Evolutionary conservation across 2,113 vertebrate species (phyloP).

Genomic region (Mesitornis unicolor): DNA sequence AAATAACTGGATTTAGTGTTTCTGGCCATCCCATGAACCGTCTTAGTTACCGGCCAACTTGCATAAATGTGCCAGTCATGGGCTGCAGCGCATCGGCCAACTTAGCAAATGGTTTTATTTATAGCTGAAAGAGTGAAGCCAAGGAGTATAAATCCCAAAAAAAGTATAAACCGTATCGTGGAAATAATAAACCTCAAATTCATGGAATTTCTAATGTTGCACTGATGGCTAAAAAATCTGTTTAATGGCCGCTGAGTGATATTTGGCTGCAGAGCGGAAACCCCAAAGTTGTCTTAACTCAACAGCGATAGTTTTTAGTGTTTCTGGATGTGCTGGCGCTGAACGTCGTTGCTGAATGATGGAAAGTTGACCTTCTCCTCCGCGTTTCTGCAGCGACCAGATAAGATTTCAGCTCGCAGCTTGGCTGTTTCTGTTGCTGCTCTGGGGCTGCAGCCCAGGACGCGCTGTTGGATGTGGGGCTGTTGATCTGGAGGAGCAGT

Average conservation of each 20-base stretch:
- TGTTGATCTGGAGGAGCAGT: slow-evolving; percentile 30
- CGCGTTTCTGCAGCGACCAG: slow-evolving; percentile 48
- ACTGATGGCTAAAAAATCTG: slow-evolving; percentile 70
- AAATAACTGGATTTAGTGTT: slow-evolving; percentile 65
- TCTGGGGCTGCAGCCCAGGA: background rate
- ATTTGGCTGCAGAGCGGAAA: slow-evolving; percentile 61
- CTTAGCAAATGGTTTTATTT: slow-evolving; percentile 72
- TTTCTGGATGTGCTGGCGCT: slow-evolving; percentile 34
- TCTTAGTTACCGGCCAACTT: slow-evolving; percentile 59
- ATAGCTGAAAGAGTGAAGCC: slow-evolving; percentile 58
- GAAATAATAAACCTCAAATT: slow-evolving; percentile 72
- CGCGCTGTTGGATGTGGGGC: background rate
- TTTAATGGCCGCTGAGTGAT: slow-evolving; percentile 65
- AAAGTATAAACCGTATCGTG: slow-evolving; percentile 63
- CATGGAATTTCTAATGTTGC: slow-evolving; percentile 70
- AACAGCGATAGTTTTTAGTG: slow-evolving; percentile 57
- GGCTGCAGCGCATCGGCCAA: slow-evolving; percentile 51
- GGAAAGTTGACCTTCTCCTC: slow-evolving; percentile 44
- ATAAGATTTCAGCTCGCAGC: slow-evolving; percentile 64
- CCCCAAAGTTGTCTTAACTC: slow-evolving; percentile 62
- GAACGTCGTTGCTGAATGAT: slow-evolving; percentile 50
- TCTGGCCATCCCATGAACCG: slow-evolving; percentile 61
- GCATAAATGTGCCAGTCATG: slow-evolving; percentile 69
- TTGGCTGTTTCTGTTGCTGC: slow-evolving; percentile 13
- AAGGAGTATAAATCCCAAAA: slow-evolving; percentile 69